A percentile compares a stretch with the other conserved stretches of the same genome.
Conservation (phyloP, 2,797 vertebrate genomes). For the Artibeus lituratus region DNA sequence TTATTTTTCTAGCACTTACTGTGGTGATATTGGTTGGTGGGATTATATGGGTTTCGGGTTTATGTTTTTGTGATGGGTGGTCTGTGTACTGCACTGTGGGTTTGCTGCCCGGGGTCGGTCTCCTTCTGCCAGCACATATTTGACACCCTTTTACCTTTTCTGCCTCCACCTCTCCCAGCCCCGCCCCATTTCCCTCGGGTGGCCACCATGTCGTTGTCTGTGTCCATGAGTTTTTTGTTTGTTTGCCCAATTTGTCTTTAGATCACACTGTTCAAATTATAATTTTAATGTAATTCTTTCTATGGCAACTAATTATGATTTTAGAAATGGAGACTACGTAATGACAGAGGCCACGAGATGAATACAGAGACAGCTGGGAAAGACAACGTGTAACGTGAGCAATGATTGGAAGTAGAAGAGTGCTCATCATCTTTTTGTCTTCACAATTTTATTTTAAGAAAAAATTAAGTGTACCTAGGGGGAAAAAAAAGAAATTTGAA, state of each 20-base stretch:
- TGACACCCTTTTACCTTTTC: background rate
- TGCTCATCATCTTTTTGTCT: background rate
- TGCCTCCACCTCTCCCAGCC: background rate
- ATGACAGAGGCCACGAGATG: conserved; percentile 57
- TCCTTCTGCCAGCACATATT: background rate
- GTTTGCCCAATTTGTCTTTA: background rate
- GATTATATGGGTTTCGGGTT: background rate
- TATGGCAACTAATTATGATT: conserved; percentile 72
- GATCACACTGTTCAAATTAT: conserved; percentile 29
- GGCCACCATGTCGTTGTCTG: background rate
- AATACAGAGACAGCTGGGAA: conserved; percentile 63
- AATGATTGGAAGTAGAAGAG: background rate
- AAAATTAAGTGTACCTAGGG: background rate
- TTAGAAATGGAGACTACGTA: conserved; percentile 57
- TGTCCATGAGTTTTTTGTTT: background rate
- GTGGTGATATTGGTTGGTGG: background rate
- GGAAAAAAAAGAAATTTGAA: background rate
- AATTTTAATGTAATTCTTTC: conserved; percentile 61
- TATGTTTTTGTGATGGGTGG: background rate
- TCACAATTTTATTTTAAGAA: conserved; percentile 15
- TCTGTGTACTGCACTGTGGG: background rate
- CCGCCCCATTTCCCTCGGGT: background rate
- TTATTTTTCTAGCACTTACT: background rate
- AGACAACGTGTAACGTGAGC: conserved; percentile 54
- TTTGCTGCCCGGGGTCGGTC: background rate